Conservation (phyloP, 2,888 invertebrate species). For the Meliscaeva auricollis region DNA sequence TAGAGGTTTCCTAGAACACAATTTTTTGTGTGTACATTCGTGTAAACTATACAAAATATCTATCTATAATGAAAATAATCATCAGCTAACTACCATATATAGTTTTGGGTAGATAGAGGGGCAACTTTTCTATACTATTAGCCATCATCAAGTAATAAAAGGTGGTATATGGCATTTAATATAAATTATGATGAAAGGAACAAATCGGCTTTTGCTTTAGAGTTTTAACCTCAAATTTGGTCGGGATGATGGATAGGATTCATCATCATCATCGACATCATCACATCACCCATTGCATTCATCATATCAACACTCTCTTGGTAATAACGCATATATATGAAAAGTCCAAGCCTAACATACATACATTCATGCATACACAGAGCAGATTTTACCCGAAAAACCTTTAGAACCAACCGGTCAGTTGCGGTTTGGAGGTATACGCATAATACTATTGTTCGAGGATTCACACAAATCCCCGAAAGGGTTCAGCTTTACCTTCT, state of each 20-base stretch:
- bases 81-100: too few species aligned
- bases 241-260: conserved; percentile 56
- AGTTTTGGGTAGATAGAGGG: too few species aligned
- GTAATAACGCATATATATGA: too few species aligned
- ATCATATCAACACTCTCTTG: neutral
- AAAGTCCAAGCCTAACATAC: too few species aligned
- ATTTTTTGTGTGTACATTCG: neutral
- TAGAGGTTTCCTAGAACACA: neutral
- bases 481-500: conserved; percentile 56
- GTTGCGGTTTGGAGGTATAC: neutral
- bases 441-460: conserved; percentile 66
- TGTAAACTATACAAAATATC: too few species aligned
- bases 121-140: too few species aligned
- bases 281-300: neutral
- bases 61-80: too few species aligned
- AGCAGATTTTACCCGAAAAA: too few species aligned
- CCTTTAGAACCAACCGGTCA: neutral
- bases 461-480: conserved; percentile 66
- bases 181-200: conserved; percentile 61
- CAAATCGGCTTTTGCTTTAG: conserved; percentile 73
- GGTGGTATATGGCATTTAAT: neutral
- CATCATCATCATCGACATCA: conserved; percentile 47
- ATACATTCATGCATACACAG: too few species aligned
- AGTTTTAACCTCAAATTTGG: conserved; percentile 65
- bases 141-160: neutral